phyloP scores from a whole-genome alignment of 2,888 invertebrate species.

The Macrosiphum euphorbiae region DNA sequence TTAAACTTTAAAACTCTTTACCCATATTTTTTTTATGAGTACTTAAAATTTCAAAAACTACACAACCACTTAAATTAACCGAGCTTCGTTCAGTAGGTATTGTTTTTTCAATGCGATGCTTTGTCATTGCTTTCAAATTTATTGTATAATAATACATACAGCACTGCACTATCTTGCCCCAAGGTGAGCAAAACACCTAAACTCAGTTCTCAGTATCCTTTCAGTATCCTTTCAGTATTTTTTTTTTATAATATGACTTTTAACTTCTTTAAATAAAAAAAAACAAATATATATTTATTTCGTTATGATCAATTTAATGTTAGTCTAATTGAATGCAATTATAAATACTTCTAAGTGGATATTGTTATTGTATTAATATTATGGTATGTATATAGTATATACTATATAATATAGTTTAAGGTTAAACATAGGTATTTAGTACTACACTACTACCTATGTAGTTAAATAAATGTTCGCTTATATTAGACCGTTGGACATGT shows the following conservation, averaged over 20 bases:
- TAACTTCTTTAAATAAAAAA: neutral
- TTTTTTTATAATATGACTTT: neutral
- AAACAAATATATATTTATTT: neutral
- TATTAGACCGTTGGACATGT: neutral
- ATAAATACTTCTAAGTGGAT: neutral
- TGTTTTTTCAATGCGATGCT: conserved; percentile 5
- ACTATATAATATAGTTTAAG: neutral
- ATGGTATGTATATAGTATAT: neutral
- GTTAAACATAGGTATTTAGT: neutral
- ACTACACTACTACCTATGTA: too few relatives aligned
- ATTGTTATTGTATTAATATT: neutral
- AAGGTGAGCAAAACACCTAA: neutral
- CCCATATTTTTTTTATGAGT: neutral
- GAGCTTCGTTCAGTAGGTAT: neutral
- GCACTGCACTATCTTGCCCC: neutral
- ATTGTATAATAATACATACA: neutral
- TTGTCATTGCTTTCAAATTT: conserved; percentile 2
- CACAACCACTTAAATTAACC: neutral
- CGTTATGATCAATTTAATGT: neutral
- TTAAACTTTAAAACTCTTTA: neutral
- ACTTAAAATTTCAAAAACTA: neutral
- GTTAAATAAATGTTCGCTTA: neutral
- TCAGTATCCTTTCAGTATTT: neutral
- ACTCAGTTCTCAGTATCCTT: neutral
- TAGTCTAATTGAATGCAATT: neutral